Evolutionary conservation across 2,888 invertebrate genomes (phyloP).

Genomic region (Muscina levida): DNA sequence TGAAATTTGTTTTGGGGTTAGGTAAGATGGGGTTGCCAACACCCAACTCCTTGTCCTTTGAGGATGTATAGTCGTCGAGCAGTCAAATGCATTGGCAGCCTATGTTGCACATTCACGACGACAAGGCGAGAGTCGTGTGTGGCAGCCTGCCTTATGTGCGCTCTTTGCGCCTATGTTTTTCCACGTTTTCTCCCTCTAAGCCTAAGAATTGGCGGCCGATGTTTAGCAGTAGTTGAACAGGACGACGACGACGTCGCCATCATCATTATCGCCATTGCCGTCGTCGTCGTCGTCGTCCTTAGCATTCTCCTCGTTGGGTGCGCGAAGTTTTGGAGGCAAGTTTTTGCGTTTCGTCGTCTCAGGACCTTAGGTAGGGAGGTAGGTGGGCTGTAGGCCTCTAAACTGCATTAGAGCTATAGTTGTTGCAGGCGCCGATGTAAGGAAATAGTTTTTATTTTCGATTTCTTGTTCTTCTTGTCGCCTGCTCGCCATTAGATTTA

Average conservation of each 20-base stretch:
- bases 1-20: no score
- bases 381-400: no score
- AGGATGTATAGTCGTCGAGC: not conserved
- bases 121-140: not conserved
- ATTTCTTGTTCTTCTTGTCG: conserved; percentile 46
- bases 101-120: not conserved
- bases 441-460: conserved; percentile 52
- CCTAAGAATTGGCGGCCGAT: conserved; percentile 10
- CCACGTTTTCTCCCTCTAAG: conserved; percentile 13
- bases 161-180: conserved; percentile 37
- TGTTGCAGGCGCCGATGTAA: conserved; percentile 43
- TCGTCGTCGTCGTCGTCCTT: not conserved
- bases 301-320: not conserved
- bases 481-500: conserved; percentile 49
- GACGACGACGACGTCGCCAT: not conserved
- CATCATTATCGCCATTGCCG: not conserved
- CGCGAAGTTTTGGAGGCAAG: conserved; percentile 42
- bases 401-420: not conserved
- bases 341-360: conserved; percentile 5
- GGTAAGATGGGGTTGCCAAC: no score
- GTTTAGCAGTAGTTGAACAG: not conserved
- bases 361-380: not conserved
- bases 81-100: not conserved
- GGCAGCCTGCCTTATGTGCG: conserved; percentile 1
- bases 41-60: no score